Evolutionary conservation across 2,113 vertebrate species (phyloP), one percentile per base, ranked within the genome.

Genomic region (Calidris pugnax): DNA sequence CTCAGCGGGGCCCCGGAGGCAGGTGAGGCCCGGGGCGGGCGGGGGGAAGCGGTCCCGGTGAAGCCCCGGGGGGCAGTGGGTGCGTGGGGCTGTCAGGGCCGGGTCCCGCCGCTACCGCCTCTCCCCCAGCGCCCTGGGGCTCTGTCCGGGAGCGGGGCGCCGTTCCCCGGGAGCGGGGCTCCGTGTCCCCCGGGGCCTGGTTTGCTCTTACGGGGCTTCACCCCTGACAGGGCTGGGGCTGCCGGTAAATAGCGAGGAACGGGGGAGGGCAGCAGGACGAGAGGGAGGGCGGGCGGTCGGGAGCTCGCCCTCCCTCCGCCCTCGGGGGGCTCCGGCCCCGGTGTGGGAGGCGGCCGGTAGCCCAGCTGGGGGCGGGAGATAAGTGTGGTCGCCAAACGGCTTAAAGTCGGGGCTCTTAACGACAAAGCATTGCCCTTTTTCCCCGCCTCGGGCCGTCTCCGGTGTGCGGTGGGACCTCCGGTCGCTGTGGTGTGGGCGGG

Each of bases 271-370:
- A 45, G 63, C 63, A 7, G 28, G 9, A 10, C 19, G 78, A 32
- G n/a, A n/a, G n/a, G n/a, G n/a, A n/a, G n/a, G n/a, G n/a, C n/a
- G 12, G 45, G 47, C 7, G 45, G 57, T 50, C 7, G 59, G 57
- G 50, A 6, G 39, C 50, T 17, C 37, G 21, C 23, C 18, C 45
- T 14, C 23, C 35, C 41, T 19, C 37, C 15, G 21, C 8, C 14
- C 56, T 30, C 26, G 8, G 35, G 23, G 41, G 62, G 45, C 77
- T 39, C 17, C 8, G 28, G 45, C 45, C 45, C 45, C 45, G 16
- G 6, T 4, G 4, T 14, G 32, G 67, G 28, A 15, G 27, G 55
- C 5, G 8, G 45, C 23, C 1, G 63, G 26, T 24, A 21, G 0
- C 63, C 7, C 14, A 9, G 3, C 79, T 81, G 85, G 14, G 26